phyloP scores from a whole-genome alignment of 2,797 vertebrate species.

The Choloepus didactylus region DNA sequence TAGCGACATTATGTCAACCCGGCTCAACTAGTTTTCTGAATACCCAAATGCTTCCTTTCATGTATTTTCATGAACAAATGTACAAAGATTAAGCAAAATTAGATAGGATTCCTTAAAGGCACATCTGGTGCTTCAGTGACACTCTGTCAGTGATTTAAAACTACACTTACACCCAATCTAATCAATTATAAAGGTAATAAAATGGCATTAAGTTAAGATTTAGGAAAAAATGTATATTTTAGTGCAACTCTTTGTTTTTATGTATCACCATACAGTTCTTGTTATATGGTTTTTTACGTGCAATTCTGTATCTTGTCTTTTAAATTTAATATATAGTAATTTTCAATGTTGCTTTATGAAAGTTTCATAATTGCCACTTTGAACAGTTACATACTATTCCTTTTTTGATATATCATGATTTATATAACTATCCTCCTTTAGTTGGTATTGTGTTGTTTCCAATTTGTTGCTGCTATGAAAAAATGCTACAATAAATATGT shows the following conservation, averaged over 20 bases:
- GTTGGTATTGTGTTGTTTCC: not conserved
- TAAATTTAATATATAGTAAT: not conserved
- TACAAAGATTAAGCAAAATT: not conserved
- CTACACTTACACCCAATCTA: not conserved
- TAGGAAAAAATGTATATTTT: not conserved
- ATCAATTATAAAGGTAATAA: not conserved
- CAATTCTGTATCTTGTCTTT: slow-evolving; percentile 11
- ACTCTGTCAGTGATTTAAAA: not conserved
- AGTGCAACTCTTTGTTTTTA: not conserved
- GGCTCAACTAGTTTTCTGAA: not conserved
- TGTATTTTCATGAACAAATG: not conserved
- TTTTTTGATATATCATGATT: not conserved
- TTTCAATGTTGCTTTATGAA: not conserved
- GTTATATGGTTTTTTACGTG: not conserved
- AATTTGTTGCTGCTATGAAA: not conserved
- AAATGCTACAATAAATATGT: not conserved
- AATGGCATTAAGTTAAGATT: not conserved
- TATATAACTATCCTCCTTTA: not conserved
- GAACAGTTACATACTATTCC: not conserved
- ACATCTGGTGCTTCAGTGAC: not conserved
- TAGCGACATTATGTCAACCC: not conserved
- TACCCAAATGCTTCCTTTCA: not conserved
- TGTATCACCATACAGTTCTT: not conserved
- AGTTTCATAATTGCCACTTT: not conserved
- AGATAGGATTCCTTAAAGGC: not conserved